Base-by-base conservation (phyloP, 2,797 vertebrate genomes). In the Cyprinella venusta region DNA sequence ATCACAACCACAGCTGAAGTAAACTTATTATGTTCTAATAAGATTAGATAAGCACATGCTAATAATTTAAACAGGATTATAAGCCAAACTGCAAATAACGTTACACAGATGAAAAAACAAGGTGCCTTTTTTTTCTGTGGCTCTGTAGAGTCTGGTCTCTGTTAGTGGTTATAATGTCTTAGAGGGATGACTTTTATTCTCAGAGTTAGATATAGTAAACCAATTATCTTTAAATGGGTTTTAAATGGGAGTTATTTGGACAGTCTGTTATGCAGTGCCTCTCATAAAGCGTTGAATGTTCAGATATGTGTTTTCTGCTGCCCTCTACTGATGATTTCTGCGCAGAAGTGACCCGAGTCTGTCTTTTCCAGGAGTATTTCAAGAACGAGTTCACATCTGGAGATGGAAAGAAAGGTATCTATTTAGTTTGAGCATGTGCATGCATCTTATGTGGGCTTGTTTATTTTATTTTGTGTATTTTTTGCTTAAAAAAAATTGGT, bases 381-480 rank as follows among this genome's bases (percentile, higher is more conserved):
- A 94, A 95, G 84, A 97, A 96, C 18, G 96, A 97, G 83, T 99
- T 99, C 81, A 98, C 97, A 8, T 99, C 98, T 2, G 98, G 97
- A 76, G 97, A 99, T 86, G 97, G 98, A 81, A 94, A 93, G 82
- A 94, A 96, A 93, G 98, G 98, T 99, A 91, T 54, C 12, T 2
- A 16, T 40, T 26, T 45, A n/a, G 76, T n/a, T 8, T 68, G 7
- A 24, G 10, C n/a, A 38, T 42, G 40, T 48, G 40, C n/a, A 64
- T 48, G 16, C 18, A 7, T 30, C 61, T 77, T 40, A 59, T 6
- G 7, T 24, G 30, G 48, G 30, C 10, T 15, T 59, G 33, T 18
- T 59, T 38, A 2, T 54, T 63, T 63, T 30, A 8, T 30, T 63
- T 16, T 30, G 13, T 63, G 5, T 30, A 2, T 6, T 61, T 13